These are phyloP conservation scores for Pteronotus mesoamericanus DNA, from an alignment of 2,797 vertebrate species.

Conservation along the genomic window DNA sequence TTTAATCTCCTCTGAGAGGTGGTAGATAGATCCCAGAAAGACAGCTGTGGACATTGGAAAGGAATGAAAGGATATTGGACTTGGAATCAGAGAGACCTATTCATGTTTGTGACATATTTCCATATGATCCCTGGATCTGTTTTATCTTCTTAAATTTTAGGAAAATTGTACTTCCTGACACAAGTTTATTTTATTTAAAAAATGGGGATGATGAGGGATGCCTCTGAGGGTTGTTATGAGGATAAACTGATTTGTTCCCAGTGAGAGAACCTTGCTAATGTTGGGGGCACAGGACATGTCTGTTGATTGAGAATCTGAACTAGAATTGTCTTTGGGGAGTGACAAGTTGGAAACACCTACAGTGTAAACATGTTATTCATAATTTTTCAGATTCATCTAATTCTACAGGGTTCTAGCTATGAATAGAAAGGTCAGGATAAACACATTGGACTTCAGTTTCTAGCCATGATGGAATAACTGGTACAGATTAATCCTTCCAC, in stretches of 20 bases:
- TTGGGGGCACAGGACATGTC: not conserved
- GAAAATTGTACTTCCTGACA: not conserved
- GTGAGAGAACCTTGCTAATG: not conserved
- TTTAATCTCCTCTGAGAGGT: constrained; percentile 4
- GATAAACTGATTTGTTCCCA: not conserved
- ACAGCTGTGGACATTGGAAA: not conserved
- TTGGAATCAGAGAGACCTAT: not conserved
- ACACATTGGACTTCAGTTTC: not conserved
- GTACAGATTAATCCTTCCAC: not conserved
- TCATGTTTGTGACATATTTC: not conserved
- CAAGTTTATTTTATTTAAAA: not conserved
- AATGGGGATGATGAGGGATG: not conserved
- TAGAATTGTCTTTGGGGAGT: not conserved
- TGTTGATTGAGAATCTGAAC: not conserved
- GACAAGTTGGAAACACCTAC: not conserved
- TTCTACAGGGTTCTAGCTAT: not conserved
- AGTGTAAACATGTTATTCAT: not conserved
- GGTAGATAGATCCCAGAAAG: not conserved
- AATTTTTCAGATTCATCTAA: not conserved
- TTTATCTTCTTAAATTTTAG: not conserved
- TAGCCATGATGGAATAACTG: not conserved
- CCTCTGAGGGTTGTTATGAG: not conserved
- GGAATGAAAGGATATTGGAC: not conserved
- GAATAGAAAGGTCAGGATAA: not conserved
- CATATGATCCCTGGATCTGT: not conserved